A percentile compares a stretch with the other conserved stretches of the same genome.
Evolutionary conservation across 2,113 vertebrate species (phyloP).

Genomic region (Entomyzon cyanotis): DNA sequence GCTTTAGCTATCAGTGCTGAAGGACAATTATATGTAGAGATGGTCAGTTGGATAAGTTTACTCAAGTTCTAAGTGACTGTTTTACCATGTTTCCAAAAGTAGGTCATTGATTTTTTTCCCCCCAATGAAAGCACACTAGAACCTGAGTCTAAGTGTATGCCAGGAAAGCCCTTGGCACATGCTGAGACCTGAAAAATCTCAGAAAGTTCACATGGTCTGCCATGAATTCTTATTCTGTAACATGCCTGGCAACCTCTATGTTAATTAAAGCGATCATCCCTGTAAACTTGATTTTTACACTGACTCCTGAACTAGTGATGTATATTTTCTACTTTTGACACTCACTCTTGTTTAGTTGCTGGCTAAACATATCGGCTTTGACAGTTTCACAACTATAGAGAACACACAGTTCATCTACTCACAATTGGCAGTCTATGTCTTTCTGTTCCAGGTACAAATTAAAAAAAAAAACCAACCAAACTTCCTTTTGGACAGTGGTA

Average conservation of each 20-base stretch:
- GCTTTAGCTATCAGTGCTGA: not conserved
- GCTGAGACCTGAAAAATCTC: not conserved
- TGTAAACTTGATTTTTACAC: not conserved
- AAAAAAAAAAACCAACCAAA: not conserved
- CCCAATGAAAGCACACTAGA: not conserved
- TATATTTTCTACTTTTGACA: not conserved
- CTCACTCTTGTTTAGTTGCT: not conserved
- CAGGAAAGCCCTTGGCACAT: not conserved
- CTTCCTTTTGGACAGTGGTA: not conserved
- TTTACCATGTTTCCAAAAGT: not conserved
- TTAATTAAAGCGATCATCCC: not conserved
- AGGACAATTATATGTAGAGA: conserved; percentile 2
- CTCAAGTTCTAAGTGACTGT: not conserved
- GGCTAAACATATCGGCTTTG: not conserved
- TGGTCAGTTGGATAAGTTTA: conserved; percentile 9
- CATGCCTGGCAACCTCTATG: not conserved
- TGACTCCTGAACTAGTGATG: not conserved
- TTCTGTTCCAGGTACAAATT: not conserved
- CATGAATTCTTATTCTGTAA: not conserved
- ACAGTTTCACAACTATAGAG: not conserved
- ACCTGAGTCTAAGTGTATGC: not conserved
- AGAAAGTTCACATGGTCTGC: not conserved
- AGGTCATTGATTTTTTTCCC: not conserved
- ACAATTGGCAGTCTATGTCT: not conserved
- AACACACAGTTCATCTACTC: not conserved